Evolutionary conservation across 2,113 vertebrate genomes (phyloP).

Genomic region (Oxygymnocypris stewartii): DNA sequence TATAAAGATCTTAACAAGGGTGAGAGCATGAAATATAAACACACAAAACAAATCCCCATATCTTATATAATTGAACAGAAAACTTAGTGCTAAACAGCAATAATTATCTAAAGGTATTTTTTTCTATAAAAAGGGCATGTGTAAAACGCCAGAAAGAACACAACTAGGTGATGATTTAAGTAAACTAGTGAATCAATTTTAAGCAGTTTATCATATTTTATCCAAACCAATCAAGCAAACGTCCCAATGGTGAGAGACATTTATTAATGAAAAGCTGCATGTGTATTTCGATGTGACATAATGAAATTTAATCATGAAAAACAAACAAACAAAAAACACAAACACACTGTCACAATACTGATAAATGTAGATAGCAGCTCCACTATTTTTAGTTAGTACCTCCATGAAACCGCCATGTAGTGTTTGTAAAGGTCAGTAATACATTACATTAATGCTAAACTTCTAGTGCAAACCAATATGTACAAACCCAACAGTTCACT

Average conservation of each 20-base stretch:
- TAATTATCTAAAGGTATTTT: not conserved
- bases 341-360: not conserved
- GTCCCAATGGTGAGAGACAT: not conserved
- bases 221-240: not conserved
- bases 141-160: not conserved
- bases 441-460: not conserved
- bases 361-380: not conserved
- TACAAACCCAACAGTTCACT: not conserved
- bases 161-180: not conserved
- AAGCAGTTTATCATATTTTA: not conserved
- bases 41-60: not conserved
- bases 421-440: constrained; percentile 25
- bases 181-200: not conserved
- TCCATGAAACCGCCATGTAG: not conserved
- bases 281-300: not conserved
- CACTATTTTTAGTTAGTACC: not conserved
- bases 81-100: not conserved
- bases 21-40: not conserved
- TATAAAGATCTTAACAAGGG: not conserved
- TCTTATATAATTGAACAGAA: not conserved
- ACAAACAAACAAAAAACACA: too few species aligned
- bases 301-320: too few species aligned
- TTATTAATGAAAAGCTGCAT: not conserved
- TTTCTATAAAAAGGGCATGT: not conserved
- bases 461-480: not conserved